phyloP scores from a whole-genome alignment of 1,140 invertebrate genomes.

The Microplitis mediator region DNA sequence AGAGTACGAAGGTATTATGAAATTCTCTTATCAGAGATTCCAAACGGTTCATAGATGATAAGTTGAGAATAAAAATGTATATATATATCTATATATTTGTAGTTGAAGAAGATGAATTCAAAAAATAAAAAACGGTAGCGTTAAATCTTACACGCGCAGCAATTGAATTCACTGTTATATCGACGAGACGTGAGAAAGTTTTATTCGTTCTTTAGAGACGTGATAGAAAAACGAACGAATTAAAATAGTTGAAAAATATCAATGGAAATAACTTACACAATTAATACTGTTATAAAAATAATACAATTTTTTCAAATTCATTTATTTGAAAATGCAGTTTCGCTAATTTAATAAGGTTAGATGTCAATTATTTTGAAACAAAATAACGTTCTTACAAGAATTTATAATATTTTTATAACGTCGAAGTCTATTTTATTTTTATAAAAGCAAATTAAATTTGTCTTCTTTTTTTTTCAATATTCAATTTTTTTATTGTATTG shows the following conservation, averaged over 20 bases:
- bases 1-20: too few relatives aligned
- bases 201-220: not conserved
- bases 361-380: not conserved
- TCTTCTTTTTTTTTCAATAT: too few relatives aligned
- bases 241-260: not conserved
- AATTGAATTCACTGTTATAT: not conserved
- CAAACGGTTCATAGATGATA: not conserved
- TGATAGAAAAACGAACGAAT: too few relatives aligned
- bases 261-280: not conserved
- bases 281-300: not conserved
- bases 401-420: too few relatives aligned
- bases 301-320: not conserved
- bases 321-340: not conserved
- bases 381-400: not conserved
- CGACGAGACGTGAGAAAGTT: not conserved
- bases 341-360: too few relatives aligned
- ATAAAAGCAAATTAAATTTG: too few relatives aligned
- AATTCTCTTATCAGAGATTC: too few relatives aligned
- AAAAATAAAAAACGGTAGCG: not conserved
- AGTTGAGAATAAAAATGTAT: not conserved
- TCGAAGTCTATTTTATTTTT: too few relatives aligned
- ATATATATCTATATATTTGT: not conserved
- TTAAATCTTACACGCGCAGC: conserved; percentile 2
- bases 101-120: conserved; percentile 9
- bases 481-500: too few relatives aligned